A percentile compares a stretch with the other conserved stretches of the same genome.
phyloP scores from a whole-genome alignment of 2,888 invertebrate genomes.

The Chrysotoxum bicinctum region DNA sequence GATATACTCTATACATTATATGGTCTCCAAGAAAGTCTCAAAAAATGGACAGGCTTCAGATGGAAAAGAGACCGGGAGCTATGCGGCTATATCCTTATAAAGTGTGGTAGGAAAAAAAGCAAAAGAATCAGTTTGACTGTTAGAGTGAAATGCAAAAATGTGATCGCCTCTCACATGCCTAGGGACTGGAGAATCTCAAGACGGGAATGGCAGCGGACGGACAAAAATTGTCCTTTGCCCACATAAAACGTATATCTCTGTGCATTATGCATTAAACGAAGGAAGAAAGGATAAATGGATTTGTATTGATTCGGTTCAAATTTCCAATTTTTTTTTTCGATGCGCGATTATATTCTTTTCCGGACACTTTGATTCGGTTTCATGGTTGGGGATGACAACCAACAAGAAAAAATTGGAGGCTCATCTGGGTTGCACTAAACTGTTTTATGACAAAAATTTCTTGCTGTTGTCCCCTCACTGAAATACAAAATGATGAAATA shows the following conservation, averaged over 20 bases:
- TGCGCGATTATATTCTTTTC: constrained; percentile 66
- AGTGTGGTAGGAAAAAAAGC: constrained; percentile 3
- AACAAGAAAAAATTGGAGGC: background rate
- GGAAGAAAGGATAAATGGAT: constrained; percentile 72
- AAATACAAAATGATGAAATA: too few relatives aligned
- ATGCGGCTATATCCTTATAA: background rate
- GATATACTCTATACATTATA: constrained; percentile 12
- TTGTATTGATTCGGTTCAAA: constrained; percentile 73
- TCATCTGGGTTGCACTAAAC: background rate
- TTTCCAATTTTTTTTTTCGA: constrained; percentile 25
- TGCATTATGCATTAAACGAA: constrained; percentile 70
- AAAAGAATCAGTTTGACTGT: constrained; percentile 16
- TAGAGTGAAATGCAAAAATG: constrained; percentile 70
- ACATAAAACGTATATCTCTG: constrained; percentile 38
- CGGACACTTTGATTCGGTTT: constrained; percentile 71
- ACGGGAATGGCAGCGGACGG: constrained; percentile 6
- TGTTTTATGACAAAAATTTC: background rate
- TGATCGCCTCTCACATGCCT: constrained; percentile 58
- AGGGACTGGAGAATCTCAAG: background rate
- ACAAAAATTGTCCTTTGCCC: constrained; percentile 46
- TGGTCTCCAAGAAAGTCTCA: constrained; percentile 55
- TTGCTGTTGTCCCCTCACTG: too few relatives aligned
- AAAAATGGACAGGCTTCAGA: constrained; percentile 43
- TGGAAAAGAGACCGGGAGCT: background rate
- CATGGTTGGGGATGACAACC: constrained; percentile 15